Conservation (phyloP, 1,140 invertebrate species). For the Drosophila subobscura region DNA sequence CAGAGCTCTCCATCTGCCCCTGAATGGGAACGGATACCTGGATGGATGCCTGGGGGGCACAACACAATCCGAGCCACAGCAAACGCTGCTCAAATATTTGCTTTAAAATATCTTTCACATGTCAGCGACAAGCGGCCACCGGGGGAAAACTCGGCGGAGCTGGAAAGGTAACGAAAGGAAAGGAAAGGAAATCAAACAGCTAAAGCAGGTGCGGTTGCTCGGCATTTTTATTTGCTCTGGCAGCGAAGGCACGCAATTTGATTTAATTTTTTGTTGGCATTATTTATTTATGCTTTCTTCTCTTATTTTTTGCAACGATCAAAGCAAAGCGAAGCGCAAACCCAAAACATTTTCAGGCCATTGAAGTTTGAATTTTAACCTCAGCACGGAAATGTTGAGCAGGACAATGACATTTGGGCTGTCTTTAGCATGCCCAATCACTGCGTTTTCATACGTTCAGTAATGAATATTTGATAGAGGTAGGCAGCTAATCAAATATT, state of each 20-base stretch:
- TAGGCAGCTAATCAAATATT: slow-evolving; percentile 7
- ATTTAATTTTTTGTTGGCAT: slow-evolving; percentile 64
- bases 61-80: slow-evolving; percentile 47
- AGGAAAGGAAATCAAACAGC: slow-evolving; percentile 22
- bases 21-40: slow-evolving; percentile 30
- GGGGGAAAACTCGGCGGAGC: slow-evolving; percentile 31
- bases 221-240: slow-evolving; percentile 46
- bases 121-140: slow-evolving; percentile 61
- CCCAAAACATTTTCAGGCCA: slow-evolving; percentile 31
- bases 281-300: slow-evolving; percentile 56
- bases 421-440: not conserved
- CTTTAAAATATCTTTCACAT: slow-evolving; percentile 65
- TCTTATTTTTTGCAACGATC: slow-evolving; percentile 38
- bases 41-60: slow-evolving; percentile 33
- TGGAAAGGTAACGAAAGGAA: slow-evolving; percentile 1
- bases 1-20: slow-evolving; percentile 5
- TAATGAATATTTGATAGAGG: slow-evolving; percentile 26
- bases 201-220: slow-evolving; percentile 43
- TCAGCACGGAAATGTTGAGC: not conserved
- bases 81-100: slow-evolving; percentile 65
- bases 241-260: slow-evolving; percentile 58
- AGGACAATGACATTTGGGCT: slow-evolving; percentile 12
- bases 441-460: not conserved
- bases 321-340: slow-evolving; percentile 30
- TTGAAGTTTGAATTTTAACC: slow-evolving; percentile 44